Percentiles rank a stretch among this genome's conserved stretches.
Conservation (phyloP, 2,797 vertebrate species). For the Gastrophryne carolinensis region DNA sequence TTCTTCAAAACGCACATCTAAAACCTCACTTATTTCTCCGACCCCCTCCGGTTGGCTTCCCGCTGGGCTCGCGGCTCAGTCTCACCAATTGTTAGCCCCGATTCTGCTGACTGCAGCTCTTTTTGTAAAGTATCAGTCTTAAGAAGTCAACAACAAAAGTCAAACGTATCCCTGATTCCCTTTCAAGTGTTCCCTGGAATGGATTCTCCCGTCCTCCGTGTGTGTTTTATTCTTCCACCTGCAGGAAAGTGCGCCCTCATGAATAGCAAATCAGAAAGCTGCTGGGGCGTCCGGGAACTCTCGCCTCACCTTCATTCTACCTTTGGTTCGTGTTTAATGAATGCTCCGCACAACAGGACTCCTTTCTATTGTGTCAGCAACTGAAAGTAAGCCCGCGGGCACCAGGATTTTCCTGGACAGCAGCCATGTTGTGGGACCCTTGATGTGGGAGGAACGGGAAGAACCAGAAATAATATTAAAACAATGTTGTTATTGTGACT, state of each 20-base stretch:
- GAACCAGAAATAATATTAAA: no score
- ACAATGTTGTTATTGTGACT: no score
- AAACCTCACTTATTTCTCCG: no score
- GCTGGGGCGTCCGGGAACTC: neutral
- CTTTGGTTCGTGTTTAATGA: neutral
- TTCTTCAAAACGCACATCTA: no score
- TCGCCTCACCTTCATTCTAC: neutral
- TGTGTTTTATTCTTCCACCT: neutral
- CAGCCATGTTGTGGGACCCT: no score
- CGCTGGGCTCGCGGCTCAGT: neutral
- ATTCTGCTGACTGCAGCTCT: constrained; percentile 15
- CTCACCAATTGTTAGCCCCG: neutral
- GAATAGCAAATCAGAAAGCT: constrained; percentile 2
- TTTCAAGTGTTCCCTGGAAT: neutral
- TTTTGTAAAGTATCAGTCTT: constrained; percentile 8
- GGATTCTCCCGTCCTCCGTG: constrained; percentile 1
- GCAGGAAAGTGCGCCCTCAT: neutral
- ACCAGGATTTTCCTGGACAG: no score
- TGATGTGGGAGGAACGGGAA: no score
- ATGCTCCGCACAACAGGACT: neutral
- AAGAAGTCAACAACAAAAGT: constrained; percentile 9
- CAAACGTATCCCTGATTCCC: neutral
- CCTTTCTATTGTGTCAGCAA: neutral
- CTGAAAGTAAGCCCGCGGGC: neutral
- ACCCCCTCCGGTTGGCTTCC: neutral